Base-by-base conservation (phyloP, 2,888 invertebrate species). In the Thymelicus lineola region DNA sequence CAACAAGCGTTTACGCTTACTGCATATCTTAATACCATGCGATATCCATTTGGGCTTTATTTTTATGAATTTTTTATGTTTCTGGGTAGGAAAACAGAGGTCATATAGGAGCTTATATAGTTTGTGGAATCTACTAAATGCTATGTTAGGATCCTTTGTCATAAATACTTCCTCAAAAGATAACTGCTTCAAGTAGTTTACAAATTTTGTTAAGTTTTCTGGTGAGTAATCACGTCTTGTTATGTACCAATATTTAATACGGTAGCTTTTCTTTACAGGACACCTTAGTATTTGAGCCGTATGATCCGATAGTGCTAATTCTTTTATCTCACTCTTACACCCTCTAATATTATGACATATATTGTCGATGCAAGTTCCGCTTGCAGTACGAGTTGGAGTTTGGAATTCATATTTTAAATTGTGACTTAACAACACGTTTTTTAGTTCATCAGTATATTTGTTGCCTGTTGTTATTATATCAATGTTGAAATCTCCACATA, bases 21-120 rank as follows among this genome's bases (percentile, higher is more conserved):
- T 48, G 50, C 72, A 70, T 20, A 55, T n/a, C 61, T 60, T 60
- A 1, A 72, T 70, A 9, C 72, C 70, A 7, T 45, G 48, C 4
- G 70, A 46, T 12, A 72, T 50, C 72, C 69, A 72, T 42, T 58
- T 69, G 17, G 66, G 57, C 53, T 69, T 68, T 6, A 35, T 55
- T 55, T 55, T 35, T 1, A 1, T 14, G 1, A 35, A 57, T 7
- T 60, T 17, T 66, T 69, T 72, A 15, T 48, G 38, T 28, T 15
- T 69, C 50, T 42, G 50, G 14, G 28, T 12, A 10, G 69, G 66
- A 20, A 69, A 72, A 50, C 72, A 69, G 28, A 72, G 36, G 20
- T 61, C 36, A 35, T 65, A 66, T 15, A 72, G 42, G 1, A 57
- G 50, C 35, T 17, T 28, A 58, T 53, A 66, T 1, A 48, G 28